A percentile compares a stretch with the other conserved stretches of the same genome.
Evolutionary conservation across 2,113 vertebrate genomes (phyloP).

Genomic region (Bagarius yarrelli): DNA sequence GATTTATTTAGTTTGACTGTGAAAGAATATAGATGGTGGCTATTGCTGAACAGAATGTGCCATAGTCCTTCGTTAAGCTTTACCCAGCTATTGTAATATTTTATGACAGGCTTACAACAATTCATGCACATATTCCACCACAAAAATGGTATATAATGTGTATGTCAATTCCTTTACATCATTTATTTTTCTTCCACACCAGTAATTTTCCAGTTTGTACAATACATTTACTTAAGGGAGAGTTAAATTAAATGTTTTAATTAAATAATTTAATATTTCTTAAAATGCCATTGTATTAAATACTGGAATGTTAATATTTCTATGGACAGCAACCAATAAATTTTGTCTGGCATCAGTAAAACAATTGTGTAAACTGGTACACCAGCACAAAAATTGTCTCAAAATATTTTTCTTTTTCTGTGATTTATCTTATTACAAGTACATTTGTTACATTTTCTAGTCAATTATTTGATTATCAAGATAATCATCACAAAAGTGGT

Average conservation of each 20-base stretch:
- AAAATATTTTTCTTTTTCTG: too few relatives aligned
- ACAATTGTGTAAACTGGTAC: constrained; percentile 23
- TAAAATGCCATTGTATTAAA: background rate
- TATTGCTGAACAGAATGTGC: background rate
- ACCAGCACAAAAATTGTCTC: constrained; percentile 1
- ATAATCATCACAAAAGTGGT: constrained; percentile 1
- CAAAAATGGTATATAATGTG: background rate
- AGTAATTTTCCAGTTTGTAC: background rate
- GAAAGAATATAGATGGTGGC: too few relatives aligned
- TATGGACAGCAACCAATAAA: too few relatives aligned
- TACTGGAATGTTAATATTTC: background rate
- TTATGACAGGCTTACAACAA: background rate
- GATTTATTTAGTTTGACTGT: background rate
- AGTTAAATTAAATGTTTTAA: background rate
- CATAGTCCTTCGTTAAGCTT: too few relatives aligned
- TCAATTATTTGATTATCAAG: background rate
- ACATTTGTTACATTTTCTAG: background rate
- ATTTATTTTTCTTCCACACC: background rate
- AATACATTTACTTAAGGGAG: background rate
- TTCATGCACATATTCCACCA: background rate
- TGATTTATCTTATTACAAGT: background rate
- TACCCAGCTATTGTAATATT: background rate
- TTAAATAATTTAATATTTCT: background rate
- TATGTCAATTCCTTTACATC: background rate
- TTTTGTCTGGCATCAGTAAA: constrained; percentile 10